Percentiles rank a stretch among this genome's conserved stretches.
Conservation (phyloP, 2,888 invertebrate genomes). For the Buathra laborator region DNA sequence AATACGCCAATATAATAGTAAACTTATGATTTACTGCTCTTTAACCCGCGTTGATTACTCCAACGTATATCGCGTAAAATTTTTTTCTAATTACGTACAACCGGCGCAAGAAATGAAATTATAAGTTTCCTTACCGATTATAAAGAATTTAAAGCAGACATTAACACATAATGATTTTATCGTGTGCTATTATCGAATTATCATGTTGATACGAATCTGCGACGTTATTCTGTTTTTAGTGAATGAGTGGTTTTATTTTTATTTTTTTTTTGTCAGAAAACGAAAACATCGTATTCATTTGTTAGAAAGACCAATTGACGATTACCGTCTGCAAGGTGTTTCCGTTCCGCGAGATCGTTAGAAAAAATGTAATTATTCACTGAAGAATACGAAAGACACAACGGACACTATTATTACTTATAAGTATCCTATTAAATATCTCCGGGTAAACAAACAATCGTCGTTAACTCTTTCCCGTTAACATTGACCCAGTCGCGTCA, state of each 20-base stretch:
- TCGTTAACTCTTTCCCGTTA: conserved; percentile 26
- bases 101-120: conserved; percentile 18
- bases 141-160: not conserved
- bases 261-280: no score
- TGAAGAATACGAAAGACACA: not conserved
- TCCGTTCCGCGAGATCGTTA: not conserved
- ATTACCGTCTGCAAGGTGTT: no score
- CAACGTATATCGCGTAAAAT: not conserved
- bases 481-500: conserved; percentile 39
- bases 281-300: no score
- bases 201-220: no score
- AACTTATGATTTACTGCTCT: not conserved
- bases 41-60: not conserved
- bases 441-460: not conserved
- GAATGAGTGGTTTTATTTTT: no score
- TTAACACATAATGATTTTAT: not conserved
- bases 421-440: not conserved
- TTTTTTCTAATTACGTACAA: conserved; percentile 3
- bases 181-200: no score
- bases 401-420: not conserved
- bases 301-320: no score
- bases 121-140: not conserved
- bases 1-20: conserved; percentile 7
- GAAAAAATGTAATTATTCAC: not conserved
- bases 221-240: no score